phyloP scores from a whole-genome alignment of 2,888 invertebrate genomes.

The Pterostichus madidus region DNA sequence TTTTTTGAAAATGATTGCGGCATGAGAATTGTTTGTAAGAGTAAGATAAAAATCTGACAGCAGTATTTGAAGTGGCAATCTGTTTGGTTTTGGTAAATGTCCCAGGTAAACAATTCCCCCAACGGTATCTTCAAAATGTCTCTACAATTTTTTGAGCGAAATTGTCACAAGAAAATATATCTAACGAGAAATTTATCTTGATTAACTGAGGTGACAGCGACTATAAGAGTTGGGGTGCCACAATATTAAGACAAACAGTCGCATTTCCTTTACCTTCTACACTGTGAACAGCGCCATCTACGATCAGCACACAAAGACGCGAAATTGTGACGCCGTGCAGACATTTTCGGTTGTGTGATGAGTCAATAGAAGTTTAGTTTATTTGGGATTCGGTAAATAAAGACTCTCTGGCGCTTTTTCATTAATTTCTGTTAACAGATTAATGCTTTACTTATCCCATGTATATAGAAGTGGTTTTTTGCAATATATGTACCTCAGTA shows the following conservation, averaged over 20 bases:
- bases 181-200: slow-evolving; percentile 50
- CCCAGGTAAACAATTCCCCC: too few species aligned
- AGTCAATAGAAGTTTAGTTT: not conserved
- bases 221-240: not conserved
- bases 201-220: slow-evolving; percentile 11
- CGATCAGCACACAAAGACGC: not conserved
- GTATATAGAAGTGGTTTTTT: too few species aligned
- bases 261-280: slow-evolving; percentile 21
- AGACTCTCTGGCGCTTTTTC: not conserved
- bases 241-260: slow-evolving; percentile 44
- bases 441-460: too few species aligned
- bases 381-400: not conserved
- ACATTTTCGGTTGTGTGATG: slow-evolving; percentile 18
- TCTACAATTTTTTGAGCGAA: not conserved
- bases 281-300: not conserved
- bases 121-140: not conserved
- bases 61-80: too few species aligned
- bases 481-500: too few species aligned
- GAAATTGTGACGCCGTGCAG: slow-evolving; percentile 9
- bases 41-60: too few species aligned
- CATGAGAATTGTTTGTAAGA: too few species aligned
- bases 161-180: slow-evolving; percentile 12
- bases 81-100: too few species aligned
- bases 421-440: not conserved
- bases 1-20: too few species aligned